phyloP scores from a whole-genome alignment of 1,140 invertebrate species.

The Drosophila tsacasi region DNA sequence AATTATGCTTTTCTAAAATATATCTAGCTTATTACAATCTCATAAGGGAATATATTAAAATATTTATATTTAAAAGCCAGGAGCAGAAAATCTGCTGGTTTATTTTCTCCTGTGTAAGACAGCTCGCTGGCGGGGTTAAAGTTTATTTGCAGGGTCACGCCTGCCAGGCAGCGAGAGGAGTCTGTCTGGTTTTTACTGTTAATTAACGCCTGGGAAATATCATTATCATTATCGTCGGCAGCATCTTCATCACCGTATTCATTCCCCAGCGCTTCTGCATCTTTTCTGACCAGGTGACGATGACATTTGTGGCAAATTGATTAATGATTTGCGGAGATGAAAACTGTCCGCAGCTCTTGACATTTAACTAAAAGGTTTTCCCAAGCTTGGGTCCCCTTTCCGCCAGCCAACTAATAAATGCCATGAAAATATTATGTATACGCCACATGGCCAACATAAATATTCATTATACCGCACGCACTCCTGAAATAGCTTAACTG shows the following conservation, averaged over 20 bases:
- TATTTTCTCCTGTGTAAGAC: slow-evolving; percentile 14
- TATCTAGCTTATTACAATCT: neutral
- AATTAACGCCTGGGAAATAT: slow-evolving; percentile 65
- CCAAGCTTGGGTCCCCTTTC: slow-evolving; percentile 5
- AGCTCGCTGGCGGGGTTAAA: slow-evolving; percentile 59
- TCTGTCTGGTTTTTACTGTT: slow-evolving; percentile 46
- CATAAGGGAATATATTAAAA: neutral
- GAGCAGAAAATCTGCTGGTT: no score
- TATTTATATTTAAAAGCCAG: neutral
- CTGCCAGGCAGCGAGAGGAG: slow-evolving; percentile 20
- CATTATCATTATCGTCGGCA: slow-evolving; percentile 12
- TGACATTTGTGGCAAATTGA: slow-evolving; percentile 60
- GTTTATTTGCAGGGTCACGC: slow-evolving; percentile 63
- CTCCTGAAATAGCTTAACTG: slow-evolving; percentile 41
- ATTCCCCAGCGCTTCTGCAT: slow-evolving; percentile 8
- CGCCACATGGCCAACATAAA: slow-evolving; percentile 75
- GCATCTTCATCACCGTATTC: slow-evolving; percentile 20
- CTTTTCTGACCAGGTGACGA: slow-evolving; percentile 43
- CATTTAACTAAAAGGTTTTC: slow-evolving; percentile 44
- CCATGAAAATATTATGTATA: slow-evolving; percentile 77
- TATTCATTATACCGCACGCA: slow-evolving; percentile 68
- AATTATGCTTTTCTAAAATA: neutral
- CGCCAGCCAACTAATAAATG: slow-evolving; percentile 59
- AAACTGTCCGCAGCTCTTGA: slow-evolving; percentile 45
- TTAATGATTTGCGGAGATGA: slow-evolving; percentile 63